These are phyloP conservation scores for Chesias legatella DNA, from an alignment of 2,888 invertebrate species.

Conservation along the genomic window DNA sequence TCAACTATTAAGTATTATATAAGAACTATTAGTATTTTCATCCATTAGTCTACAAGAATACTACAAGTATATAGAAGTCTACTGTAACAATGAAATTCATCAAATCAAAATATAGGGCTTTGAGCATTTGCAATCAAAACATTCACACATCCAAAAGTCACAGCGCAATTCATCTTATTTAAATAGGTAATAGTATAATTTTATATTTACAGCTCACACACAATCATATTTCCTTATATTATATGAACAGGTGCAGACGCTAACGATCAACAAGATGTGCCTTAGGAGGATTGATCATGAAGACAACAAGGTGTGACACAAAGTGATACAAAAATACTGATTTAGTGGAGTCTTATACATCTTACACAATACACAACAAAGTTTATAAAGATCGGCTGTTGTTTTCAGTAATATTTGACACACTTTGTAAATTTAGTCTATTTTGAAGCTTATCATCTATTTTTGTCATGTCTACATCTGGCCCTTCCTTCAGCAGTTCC, in stretches of 20 bases:
- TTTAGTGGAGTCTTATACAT: conserved; percentile 66
- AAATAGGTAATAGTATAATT: conserved; percentile 43
- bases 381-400: conserved; percentile 73
- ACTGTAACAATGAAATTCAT: conserved; percentile 10
- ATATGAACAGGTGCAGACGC: conserved; percentile 58
- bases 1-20: conserved; percentile 5
- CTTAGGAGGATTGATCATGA: conserved; percentile 45
- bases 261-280: conserved; percentile 68
- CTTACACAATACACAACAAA: conserved; percentile 73
- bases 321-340: conserved; percentile 73
- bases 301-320: conserved; percentile 35
- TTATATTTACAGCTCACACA: conserved; percentile 63
- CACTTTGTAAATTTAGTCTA: conserved; percentile 54
- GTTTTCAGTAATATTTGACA: conserved; percentile 45
- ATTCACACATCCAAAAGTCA: conserved; percentile 59
- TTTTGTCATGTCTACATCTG: conserved; percentile 53
- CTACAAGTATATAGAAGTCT: conserved; percentile 18
- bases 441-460: conserved; percentile 64
- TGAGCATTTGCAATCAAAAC: conserved; percentile 58
- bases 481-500: conserved; percentile 81
- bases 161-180: conserved; percentile 58
- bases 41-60: conserved; percentile 7
- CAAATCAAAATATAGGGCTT: conserved; percentile 37
- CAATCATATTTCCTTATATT: conserved; percentile 41
- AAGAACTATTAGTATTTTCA: conserved; percentile 1